Evolutionary conservation across 2,797 vertebrate species (phyloP).

Genomic region (Coluber constrictor): DNA sequence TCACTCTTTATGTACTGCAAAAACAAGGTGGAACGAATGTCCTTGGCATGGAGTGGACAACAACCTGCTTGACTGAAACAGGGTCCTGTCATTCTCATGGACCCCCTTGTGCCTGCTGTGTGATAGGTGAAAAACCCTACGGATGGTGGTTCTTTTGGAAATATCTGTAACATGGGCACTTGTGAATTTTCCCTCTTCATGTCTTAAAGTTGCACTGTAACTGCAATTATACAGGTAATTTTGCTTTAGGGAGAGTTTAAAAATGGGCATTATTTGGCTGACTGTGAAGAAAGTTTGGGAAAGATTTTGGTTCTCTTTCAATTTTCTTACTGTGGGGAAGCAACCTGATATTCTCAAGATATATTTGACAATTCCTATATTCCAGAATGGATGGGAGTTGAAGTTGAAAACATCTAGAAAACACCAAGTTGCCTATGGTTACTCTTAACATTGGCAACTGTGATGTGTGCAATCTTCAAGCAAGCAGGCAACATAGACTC

Average conservation of each 20-base stretch:
- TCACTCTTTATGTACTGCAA: conserved; percentile 26
- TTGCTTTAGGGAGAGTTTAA: background rate
- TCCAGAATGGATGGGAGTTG: background rate
- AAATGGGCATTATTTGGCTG: background rate
- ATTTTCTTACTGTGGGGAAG: background rate
- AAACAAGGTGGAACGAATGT: conserved; percentile 12
- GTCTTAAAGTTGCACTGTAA: conserved; percentile 36
- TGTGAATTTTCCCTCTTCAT: conserved; percentile 39
- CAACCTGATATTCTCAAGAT: background rate
- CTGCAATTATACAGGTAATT: conserved; percentile 1
- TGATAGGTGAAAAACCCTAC: background rate
- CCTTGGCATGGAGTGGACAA: conserved; percentile 19
- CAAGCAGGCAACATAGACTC: background rate
- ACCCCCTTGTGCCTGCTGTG: background rate
- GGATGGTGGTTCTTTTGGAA: conserved; percentile 22
- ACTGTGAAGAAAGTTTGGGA: background rate
- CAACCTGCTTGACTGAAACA: background rate
- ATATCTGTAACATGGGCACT: conserved; percentile 15
- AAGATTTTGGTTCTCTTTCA: background rate
- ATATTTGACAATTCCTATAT: background rate
- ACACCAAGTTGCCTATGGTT: background rate
- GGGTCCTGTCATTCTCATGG: background rate
- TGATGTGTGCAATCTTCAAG: background rate
- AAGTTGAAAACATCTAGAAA: background rate
- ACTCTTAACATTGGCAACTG: background rate